Conservation (phyloP, 2,797 vertebrate species). For the Xiphophorus birchmanni region DNA sequence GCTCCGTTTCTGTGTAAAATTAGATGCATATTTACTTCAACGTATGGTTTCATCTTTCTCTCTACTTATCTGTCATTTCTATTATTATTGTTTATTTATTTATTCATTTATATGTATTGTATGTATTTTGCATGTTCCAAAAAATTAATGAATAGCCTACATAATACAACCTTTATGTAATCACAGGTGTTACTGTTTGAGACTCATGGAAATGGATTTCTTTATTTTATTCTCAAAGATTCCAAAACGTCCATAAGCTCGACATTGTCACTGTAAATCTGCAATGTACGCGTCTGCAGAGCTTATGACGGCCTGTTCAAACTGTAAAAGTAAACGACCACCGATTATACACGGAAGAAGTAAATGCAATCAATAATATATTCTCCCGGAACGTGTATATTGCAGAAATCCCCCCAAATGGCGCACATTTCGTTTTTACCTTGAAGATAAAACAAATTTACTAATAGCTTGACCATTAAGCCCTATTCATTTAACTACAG, state of each 20-base stretch:
- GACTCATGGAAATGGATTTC: not conserved
- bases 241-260: not conserved
- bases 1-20: not conserved
- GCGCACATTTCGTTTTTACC: not conserved
- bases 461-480: not conserved
- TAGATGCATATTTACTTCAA: not conserved
- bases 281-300: constrained; percentile 61
- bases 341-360: not conserved
- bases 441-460: not conserved
- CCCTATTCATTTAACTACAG: not conserved
- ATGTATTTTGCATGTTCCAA: too few species aligned
- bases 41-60: not conserved
- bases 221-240: not conserved
- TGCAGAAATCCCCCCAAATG: not conserved
- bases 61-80: not conserved
- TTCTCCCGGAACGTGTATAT: not conserved
- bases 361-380: not conserved
- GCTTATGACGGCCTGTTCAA: constrained; percentile 35
- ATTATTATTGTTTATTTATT: not conserved
- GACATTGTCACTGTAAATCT: constrained; percentile 13
- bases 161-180: not conserved
- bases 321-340: not conserved
- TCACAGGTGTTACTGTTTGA: not conserved
- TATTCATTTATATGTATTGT: not conserved
- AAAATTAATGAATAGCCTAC: not conserved